Evolutionary conservation across 2,113 vertebrate species (phyloP).

Genomic region (Strigops habroptila): DNA sequence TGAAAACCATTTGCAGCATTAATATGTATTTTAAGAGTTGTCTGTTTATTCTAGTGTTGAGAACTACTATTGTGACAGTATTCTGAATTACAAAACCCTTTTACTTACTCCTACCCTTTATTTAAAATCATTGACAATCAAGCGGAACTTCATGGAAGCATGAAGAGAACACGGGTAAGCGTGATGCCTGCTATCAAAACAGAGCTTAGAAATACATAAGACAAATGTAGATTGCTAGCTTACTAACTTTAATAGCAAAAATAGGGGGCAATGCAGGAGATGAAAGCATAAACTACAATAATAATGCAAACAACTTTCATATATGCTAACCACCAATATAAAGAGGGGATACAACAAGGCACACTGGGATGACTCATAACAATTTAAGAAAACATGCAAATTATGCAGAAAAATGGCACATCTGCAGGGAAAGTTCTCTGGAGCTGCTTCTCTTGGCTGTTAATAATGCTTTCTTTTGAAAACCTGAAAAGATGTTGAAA

Average conservation of each 20-base stretch:
- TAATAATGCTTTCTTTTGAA: background rate
- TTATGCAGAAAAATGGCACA: background rate
- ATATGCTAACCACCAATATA: background rate
- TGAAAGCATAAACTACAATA: background rate
- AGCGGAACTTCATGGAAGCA: background rate
- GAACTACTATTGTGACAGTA: background rate
- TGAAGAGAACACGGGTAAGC: background rate
- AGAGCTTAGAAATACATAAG: background rate
- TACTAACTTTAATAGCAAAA: background rate
- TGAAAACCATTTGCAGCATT: background rate
- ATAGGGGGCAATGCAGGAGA: accelerated
- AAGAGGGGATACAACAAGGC: background rate
- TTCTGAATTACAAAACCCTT: background rate
- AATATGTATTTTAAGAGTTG: background rate
- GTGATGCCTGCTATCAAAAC: background rate
- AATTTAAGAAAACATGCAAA: background rate
- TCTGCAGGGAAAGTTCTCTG: background rate
- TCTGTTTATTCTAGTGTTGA: background rate
- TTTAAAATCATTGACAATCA: background rate
- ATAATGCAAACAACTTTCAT: background rate
- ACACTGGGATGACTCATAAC: background rate
- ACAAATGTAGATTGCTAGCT: background rate
- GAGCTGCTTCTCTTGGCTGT: background rate
- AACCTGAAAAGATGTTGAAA: background rate
- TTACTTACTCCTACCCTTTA: background rate